Conservation (phyloP, 2,113 vertebrate species). For the Orycteropus afer region DNA sequence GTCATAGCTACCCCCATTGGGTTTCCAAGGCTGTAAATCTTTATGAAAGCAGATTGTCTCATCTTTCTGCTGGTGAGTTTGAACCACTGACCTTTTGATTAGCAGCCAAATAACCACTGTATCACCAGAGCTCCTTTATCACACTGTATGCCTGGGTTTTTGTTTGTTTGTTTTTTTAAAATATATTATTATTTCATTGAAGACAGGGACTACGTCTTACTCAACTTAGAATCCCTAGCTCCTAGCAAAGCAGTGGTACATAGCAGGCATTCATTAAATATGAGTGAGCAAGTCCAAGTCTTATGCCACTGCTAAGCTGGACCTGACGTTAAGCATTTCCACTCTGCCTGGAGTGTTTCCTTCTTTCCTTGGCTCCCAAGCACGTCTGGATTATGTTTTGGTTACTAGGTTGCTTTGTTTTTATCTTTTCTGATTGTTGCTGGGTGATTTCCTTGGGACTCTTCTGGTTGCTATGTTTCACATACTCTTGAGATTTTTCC, state of each 20-base stretch:
- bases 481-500: constrained; percentile 29
- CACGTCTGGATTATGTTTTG: constrained; percentile 52
- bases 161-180: too few relatives aligned
- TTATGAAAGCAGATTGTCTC: too few relatives aligned
- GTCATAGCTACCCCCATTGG: too few relatives aligned
- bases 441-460: constrained; percentile 37
- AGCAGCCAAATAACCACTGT: too few relatives aligned
- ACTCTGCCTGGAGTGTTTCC: neutral
- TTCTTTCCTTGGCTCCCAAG: constrained; percentile 3
- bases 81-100: too few relatives aligned
- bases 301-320: neutral
- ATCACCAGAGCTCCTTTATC: too few relatives aligned
- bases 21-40: too few relatives aligned
- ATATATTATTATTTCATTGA: neutral
- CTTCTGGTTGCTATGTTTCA: constrained; percentile 42
- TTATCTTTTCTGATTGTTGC: constrained; percentile 56
- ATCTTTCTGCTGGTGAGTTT: too few relatives aligned
- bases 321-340: neutral
- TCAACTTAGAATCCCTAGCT: neutral
- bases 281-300: neutral
- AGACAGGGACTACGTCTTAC: neutral
- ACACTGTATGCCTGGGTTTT: neutral
- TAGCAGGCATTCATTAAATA: neutral
- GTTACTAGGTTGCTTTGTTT: constrained; percentile 63
- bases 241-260: neutral